phyloP scores from a whole-genome alignment of 1,140 invertebrate genomes.

The Microvelia longipes region DNA sequence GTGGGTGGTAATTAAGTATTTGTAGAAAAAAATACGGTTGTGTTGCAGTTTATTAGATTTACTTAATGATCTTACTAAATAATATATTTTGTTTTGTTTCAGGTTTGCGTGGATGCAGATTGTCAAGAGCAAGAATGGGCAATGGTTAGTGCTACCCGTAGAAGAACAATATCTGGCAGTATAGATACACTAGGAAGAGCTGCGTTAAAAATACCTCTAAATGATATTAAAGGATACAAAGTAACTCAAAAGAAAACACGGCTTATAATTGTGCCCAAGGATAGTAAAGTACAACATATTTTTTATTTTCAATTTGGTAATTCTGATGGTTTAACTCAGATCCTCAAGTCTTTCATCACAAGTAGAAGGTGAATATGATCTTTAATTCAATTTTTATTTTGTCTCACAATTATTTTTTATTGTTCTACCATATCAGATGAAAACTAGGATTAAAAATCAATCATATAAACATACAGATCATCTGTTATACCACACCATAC shows the following conservation, averaged over 20 bases:
- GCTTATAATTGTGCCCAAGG: constrained; percentile 52
- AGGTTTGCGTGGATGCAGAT: constrained; percentile 50
- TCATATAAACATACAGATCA: too few species aligned
- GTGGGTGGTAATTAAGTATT: too few species aligned
- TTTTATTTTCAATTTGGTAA: constrained; percentile 77
- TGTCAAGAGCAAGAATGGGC: constrained; percentile 67
- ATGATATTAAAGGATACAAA: constrained; percentile 48
- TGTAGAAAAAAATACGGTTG: too few species aligned
- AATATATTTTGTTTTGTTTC: not conserved
- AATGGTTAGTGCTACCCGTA: constrained; percentile 51
- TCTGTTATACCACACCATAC: too few species aligned
- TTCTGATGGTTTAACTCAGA: constrained; percentile 56
- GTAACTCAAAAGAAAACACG: constrained; percentile 48
- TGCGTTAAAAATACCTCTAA: constrained; percentile 43
- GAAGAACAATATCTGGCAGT: constrained; percentile 34
- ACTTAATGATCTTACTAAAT: too few species aligned
- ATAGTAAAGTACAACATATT: constrained; percentile 55
- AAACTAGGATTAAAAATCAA: too few species aligned
- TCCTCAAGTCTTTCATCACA: constrained; percentile 42
- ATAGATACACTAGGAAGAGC: constrained; percentile 23
- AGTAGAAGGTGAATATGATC: constrained; percentile 28
- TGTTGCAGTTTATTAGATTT: too few species aligned
- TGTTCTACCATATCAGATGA: too few species aligned
- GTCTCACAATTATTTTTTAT: not conserved
- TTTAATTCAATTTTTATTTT: not conserved